phyloP scores from a whole-genome alignment of 2,888 invertebrate genomes.

The Glyphotaelius pellucidus region DNA sequence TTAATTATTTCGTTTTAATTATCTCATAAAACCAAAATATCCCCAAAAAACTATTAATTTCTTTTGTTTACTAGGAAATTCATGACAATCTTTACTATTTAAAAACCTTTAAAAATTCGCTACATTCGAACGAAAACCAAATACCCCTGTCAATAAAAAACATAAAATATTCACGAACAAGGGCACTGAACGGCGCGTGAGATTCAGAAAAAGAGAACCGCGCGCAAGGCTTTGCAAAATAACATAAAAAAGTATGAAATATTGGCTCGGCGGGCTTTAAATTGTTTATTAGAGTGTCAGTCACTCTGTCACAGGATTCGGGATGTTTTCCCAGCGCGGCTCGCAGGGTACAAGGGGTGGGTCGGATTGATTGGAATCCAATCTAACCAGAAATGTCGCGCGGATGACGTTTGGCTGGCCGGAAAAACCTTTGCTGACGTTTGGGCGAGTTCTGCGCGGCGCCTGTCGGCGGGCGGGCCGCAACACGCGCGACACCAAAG shows the following conservation, averaged over 20 bases:
- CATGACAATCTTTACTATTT: neutral
- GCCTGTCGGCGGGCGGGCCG: constrained; percentile 47
- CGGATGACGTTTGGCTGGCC: constrained; percentile 59
- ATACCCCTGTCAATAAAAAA: neutral
- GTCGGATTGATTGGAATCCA: constrained; percentile 78
- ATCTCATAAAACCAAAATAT: neutral
- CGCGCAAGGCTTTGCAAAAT: neutral
- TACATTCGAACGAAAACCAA: neutral
- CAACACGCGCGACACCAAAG: constrained; percentile 41
- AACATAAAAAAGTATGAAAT: constrained; percentile 39
- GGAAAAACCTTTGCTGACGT: constrained; percentile 49
- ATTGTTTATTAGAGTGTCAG: constrained; percentile 61
- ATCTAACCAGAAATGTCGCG: constrained; percentile 72
- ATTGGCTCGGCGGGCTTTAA: constrained; percentile 57
- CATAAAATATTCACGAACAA: neutral
- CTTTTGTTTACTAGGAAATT: neutral
- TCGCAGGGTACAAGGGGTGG: constrained; percentile 69
- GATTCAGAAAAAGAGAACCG: constrained; percentile 20
- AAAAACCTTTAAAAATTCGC: neutral
- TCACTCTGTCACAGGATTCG: constrained; percentile 49
- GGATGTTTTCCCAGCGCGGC: constrained; percentile 34
- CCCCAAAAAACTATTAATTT: neutral
- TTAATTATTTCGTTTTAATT: neutral
- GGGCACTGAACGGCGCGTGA: neutral
- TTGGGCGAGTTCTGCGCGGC: constrained; percentile 40